These are phyloP conservation scores for Martes martes DNA, from an alignment of 2,113 vertebrate genomes.

Conservation along the genomic window DNA sequence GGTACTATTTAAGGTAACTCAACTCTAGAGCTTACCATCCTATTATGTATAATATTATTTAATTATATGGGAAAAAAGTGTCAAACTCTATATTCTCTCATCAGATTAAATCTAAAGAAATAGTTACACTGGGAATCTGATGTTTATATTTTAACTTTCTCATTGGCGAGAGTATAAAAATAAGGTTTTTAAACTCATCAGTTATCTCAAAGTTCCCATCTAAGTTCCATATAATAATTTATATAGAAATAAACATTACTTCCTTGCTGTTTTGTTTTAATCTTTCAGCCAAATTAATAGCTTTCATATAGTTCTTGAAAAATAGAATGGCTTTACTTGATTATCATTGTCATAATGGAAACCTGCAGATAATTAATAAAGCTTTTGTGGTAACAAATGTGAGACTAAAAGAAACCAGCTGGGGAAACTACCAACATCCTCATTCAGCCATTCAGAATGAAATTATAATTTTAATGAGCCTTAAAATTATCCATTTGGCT, in stretches of 20 bases:
- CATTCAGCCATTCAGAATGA: constrained; percentile 63
- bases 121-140: background rate
- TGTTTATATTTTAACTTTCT: constrained; percentile 26
- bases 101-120: constrained; percentile 5
- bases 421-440: background rate
- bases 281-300: constrained; percentile 43
- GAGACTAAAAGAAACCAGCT: constrained; percentile 24
- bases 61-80: background rate
- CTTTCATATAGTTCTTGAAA: constrained; percentile 3
- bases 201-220: background rate
- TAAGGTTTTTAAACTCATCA: background rate
- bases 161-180: background rate
- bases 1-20: background rate
- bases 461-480: constrained; percentile 74
- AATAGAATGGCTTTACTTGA: constrained; percentile 37
- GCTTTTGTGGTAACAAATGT: background rate
- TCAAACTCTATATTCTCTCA: background rate
- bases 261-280: constrained; percentile 37
- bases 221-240: background rate
- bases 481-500: constrained; percentile 71
- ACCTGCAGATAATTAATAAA: constrained; percentile 68
- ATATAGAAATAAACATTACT: background rate
- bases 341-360: background rate
- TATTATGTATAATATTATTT: background rate
- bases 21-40: background rate